phyloP scores from a whole-genome alignment of 2,797 vertebrate species.

The Cryptoblepharus egeriae region DNA sequence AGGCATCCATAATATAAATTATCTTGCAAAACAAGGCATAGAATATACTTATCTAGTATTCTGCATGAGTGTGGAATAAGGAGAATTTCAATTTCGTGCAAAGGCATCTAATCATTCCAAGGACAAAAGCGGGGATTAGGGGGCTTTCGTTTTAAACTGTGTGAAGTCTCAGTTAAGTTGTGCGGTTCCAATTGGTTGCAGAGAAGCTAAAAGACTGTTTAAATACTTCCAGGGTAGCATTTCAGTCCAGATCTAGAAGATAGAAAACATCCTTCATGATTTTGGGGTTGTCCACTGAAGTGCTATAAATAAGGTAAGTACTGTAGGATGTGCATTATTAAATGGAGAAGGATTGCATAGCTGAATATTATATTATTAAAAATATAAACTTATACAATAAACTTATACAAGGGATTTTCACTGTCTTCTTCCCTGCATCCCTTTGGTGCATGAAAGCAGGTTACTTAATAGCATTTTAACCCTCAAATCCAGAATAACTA shows the following conservation, averaged over 20 bases:
- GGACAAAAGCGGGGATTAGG: constrained; percentile 38
- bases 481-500: no score
- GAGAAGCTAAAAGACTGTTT: constrained; percentile 31
- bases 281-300: constrained; percentile 10
- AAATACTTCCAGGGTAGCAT: constrained; percentile 25
- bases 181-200: constrained; percentile 31
- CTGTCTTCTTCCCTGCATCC: neutral
- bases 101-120: constrained; percentile 38
- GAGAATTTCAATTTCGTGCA: constrained; percentile 31
- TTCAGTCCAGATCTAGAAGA: constrained; percentile 3
- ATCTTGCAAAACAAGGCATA: constrained; percentile 24
- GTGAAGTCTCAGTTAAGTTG: constrained; percentile 32
- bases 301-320: constrained; percentile 16
- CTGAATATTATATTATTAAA: no score
- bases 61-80: neutral
- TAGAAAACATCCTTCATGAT: neutral
- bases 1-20: constrained; percentile 37
- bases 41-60: constrained; percentile 38
- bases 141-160: constrained; percentile 27
- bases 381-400: no score
- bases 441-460: neutral
- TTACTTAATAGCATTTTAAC: neutral
- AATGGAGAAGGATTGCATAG: neutral
- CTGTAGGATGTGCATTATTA: neutral
- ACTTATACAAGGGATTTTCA: no score